Evolutionary conservation across 1,140 invertebrate species (phyloP).

Genomic region (Tenebrio molitor): DNA sequence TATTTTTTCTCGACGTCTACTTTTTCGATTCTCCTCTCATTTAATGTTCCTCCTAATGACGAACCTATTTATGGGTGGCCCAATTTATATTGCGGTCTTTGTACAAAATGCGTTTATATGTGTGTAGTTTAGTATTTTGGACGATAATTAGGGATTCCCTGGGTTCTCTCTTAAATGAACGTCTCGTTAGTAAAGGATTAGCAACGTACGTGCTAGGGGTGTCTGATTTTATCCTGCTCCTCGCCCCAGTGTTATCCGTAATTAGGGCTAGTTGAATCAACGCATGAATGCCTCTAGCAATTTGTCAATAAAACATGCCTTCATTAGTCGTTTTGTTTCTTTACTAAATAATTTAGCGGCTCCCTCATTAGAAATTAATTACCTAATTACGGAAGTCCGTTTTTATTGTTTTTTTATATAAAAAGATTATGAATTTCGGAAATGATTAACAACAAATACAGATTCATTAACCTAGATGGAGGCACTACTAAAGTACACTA

Average conservation of each 20-base stretch:
- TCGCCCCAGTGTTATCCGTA: constrained; percentile 43
- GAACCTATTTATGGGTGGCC: constrained; percentile 16
- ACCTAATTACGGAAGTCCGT: constrained; percentile 7
- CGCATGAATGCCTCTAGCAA: constrained; percentile 47
- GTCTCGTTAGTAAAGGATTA: constrained; percentile 60
- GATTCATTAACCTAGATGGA: too few relatives aligned
- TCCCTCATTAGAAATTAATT: constrained; percentile 38
- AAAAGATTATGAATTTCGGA: too few relatives aligned
- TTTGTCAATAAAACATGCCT: constrained; percentile 52
- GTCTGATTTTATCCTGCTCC: constrained; percentile 52
- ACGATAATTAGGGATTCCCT: constrained; percentile 55
- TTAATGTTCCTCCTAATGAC: background rate
- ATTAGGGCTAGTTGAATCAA: constrained; percentile 53
- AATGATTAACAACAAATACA: too few relatives aligned
- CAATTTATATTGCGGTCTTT: constrained; percentile 15
- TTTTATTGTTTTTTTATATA: constrained; percentile 20
- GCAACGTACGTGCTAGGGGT: constrained; percentile 56
- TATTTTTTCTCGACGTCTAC: background rate
- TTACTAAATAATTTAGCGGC: constrained; percentile 37
- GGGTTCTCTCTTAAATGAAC: constrained; percentile 56
- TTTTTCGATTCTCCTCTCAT: constrained; percentile 3
- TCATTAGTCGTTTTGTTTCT: constrained; percentile 46
- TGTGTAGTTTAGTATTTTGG: constrained; percentile 55
- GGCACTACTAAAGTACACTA: too few relatives aligned
- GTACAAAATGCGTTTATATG: constrained; percentile 43